Base-by-base conservation (phyloP, 2,888 invertebrate genomes). In the Arge pagana region DNA sequence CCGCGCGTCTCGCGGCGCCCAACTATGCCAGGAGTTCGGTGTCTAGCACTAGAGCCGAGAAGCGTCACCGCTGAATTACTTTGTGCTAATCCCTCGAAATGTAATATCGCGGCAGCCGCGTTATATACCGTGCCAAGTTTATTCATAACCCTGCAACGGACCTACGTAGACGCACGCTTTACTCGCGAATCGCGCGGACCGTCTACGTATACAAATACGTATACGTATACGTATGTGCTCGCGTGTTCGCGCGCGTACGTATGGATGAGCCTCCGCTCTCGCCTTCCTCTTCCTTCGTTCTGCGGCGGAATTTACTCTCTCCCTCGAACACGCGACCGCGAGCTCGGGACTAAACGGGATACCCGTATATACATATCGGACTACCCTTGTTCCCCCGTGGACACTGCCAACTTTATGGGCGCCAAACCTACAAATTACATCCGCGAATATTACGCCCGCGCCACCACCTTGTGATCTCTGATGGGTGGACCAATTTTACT, bases 111-210 rank as follows among this genome's bases (percentile, higher is more conserved):
- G 43, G 48, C 49, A 28, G 48, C 41, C 11, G 43, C 40, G 19
- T 21, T 33, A 43, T 30, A 15, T 18, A 16, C 11, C 53, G 48
- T 42, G 36, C 36, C 31, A 48, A 50, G 55, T 53, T 60, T 64
- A 62, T 58, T 62, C 64, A 57, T 64, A 63, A 62, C 54, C 54
- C 36, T 52, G 56, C 56, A 59, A 58, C 52, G 55, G 21, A 52
- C 45, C 42, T n/a, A n/a, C n/a, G n/a, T 45, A 49, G 40, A 41
- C 43, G 15, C 41, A 35, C 49, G 50, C 60, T 57, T 62, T 55
- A 15, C 48, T 37, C 31, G 28, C 48, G 35, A 43, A 33, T 35
- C 35, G 3, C 15, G 35, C 45, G 31, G n/a, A n/a, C 6, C 11
- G 30, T 15, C 1, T 7, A 15, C 24, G 42, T 42, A 42, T 42